phyloP scores from a whole-genome alignment of 2,888 invertebrate genomes.

The Parnassius orleans region DNA sequence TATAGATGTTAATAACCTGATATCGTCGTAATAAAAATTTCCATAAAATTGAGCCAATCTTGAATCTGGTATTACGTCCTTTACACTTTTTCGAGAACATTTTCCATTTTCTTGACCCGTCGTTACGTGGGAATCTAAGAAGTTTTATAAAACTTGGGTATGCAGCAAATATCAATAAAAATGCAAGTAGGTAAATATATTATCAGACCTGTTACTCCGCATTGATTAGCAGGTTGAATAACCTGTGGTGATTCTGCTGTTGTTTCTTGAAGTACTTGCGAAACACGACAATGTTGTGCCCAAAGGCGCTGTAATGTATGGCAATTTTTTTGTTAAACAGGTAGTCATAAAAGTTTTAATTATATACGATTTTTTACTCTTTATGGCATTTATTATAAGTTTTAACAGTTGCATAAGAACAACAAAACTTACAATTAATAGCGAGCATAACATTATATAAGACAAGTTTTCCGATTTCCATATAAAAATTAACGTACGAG shows the following conservation, averaged over 20 bases:
- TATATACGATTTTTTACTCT: too few relatives aligned
- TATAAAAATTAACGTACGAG: too few relatives aligned
- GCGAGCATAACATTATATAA: too few relatives aligned
- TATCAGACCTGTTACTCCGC: constrained; percentile 55
- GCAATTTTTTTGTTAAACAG: too few relatives aligned
- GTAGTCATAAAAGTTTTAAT: too few relatives aligned
- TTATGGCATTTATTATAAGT: too few relatives aligned
- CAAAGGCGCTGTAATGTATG: constrained; percentile 65
- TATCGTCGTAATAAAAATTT: constrained; percentile 78
- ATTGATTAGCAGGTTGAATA: constrained; percentile 51
- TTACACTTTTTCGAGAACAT: constrained; percentile 72
- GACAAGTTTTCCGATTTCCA: too few relatives aligned
- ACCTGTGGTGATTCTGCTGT: constrained; percentile 51
- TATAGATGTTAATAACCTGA: constrained; percentile 46
- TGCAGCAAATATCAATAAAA: neutral
- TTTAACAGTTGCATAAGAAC: too few relatives aligned
- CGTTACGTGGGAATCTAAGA: constrained; percentile 54
- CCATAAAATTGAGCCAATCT: constrained; percentile 81
- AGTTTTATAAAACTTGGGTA: constrained; percentile 1
- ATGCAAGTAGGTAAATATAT: neutral
- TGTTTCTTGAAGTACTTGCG: constrained; percentile 67
- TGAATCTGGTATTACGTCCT: constrained; percentile 84
- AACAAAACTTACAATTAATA: too few relatives aligned
- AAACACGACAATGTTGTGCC: constrained; percentile 71
- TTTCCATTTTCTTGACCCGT: constrained; percentile 64